Base-by-base conservation (phyloP, 2,888 invertebrate genomes). In the Chironomus tentans region DNA sequence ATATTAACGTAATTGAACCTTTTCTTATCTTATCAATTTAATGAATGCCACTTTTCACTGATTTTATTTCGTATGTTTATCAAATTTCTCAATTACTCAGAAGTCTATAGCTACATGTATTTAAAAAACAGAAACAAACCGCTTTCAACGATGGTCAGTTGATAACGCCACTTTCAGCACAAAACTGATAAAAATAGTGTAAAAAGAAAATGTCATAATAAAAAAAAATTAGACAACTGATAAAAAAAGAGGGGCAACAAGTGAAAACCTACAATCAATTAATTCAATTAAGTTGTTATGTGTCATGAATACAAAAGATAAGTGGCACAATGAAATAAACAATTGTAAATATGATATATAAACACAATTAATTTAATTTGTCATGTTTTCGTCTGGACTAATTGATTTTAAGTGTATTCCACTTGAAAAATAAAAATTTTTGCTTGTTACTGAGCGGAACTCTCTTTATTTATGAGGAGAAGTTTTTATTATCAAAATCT, bases 201-300 rank as follows among this genome's bases (percentile, higher is more conserved):
- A 6, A 7, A 6, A n/a, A 56, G 5, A 15, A 15, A 15, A 6
- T 56, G n/a, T 56, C n/a, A 15, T 18, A 56, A 56, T n/a, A 56
- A 56, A 56, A 24, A n/a, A 56, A 56, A 56, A 18, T 56, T 56
- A 7, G n/a, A 15, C n/a, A 56, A 56, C 56, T 56, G 56, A 56
- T 18, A 56, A n/a, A n/a, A 4, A 18, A n/a, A 56, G 18, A 18
- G 18, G n/a, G 12, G 56, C 56, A 56, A 65, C 21, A 13, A 21
- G 21, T 21, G 21, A 65, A 12, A 6, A 24, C 2, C 21, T 65
- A 13, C 18, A 65, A 21, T 21, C 65, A 65, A 65, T 65, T 65
- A 65, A 65, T 65, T 65, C 65, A 65, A 65, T 65, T 65, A 65
- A 22, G 13, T 18, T 65, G 65, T 65, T 65, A 65, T 56, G 4